Percentiles rank a stretch among this genome's conserved stretches.
These are phyloP conservation scores for Cladopsammia gracilis DNA, from an alignment of 64 coral and sea anemone species.

Conservation along the genomic window DNA sequence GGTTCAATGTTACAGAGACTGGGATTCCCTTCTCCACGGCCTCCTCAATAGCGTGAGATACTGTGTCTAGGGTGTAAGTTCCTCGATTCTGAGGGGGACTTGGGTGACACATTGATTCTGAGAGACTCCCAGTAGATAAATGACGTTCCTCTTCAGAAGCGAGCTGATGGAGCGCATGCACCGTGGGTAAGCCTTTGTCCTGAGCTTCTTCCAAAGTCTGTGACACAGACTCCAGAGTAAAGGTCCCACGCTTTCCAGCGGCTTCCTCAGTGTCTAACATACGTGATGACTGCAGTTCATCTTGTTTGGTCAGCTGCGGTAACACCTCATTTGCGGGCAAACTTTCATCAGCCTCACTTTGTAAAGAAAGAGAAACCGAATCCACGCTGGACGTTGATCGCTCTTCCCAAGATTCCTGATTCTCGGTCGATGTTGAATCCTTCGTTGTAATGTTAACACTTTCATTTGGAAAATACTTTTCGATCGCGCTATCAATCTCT, in stretches of 20 bases:
- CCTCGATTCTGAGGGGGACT: constrained; percentile 32
- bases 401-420: background rate
- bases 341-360: constrained; percentile 1
- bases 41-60: constrained; percentile 39
- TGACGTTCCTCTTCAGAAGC: background rate
- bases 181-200: constrained; percentile 39
- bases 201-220: constrained; percentile 29
- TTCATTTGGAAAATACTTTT: constrained; percentile 1
- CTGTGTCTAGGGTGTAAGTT: constrained; percentile 52
- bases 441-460: background rate
- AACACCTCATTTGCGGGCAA: background rate
- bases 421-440: background rate
- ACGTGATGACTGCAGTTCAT: background rate
- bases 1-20: constrained; percentile 66
- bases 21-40: constrained; percentile 62
- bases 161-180: constrained; percentile 37
- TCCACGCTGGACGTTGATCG: constrained; percentile 28
- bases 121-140: background rate
- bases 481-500: constrained; percentile 16
- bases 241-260: constrained; percentile 42
- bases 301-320: background rate
- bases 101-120: background rate
- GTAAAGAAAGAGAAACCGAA: constrained; percentile 6
- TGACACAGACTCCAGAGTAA: constrained; percentile 42
- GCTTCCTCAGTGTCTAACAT: background rate